Base-by-base conservation (phyloP, 2,888 invertebrate genomes). In the Eupithecia abbreviata region DNA sequence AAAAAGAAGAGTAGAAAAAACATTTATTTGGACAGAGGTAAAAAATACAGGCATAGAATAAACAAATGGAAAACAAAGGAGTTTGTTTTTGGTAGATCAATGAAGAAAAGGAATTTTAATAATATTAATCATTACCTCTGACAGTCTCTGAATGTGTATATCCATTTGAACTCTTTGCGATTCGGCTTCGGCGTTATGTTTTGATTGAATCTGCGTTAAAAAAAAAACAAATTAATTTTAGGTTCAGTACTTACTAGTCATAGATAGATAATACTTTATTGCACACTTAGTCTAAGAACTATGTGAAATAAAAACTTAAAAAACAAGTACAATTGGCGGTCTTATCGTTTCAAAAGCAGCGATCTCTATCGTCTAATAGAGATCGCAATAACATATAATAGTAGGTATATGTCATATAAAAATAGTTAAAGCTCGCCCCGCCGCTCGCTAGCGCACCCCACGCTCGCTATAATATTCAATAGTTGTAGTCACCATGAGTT, bases 81-180 rank as follows among this genome's bases (percentile, higher is more conserved):
- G 30, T 30, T 30, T 30, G 30, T 30, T 30, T 30, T 30, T 30
- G 30, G 30, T 30, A 58, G 58, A 10, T 10, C 18, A 10, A 30
- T 30, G 58, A 18, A 58, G 58, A 6, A 4, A 51, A 15, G 10
- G 10, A 58, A 0, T 18, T 58, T 58, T 58, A 9, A 58, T 10
- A 58, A 58, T 58, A 10, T 15, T 58, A 7, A 55, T 55, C 3
- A 10, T 85, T 81, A 93, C 94, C 85, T 97, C 97, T 13, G 96
- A 96, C 82, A 96, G 92, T 84, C 96, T 95, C 79, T 96, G 95
- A 74, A 97, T 95, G 83, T 96, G 96, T 85, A 96, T 92, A 83
- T 97, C 97, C 90, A 96, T 90, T 84, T 97, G 96, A 76, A 96
- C 96, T 30, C 96, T 92, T 83, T 97, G 96, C 5, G 96, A 94